Conservation (phyloP, 2,113 vertebrate genomes). For the Macquaria ambigua region DNA sequence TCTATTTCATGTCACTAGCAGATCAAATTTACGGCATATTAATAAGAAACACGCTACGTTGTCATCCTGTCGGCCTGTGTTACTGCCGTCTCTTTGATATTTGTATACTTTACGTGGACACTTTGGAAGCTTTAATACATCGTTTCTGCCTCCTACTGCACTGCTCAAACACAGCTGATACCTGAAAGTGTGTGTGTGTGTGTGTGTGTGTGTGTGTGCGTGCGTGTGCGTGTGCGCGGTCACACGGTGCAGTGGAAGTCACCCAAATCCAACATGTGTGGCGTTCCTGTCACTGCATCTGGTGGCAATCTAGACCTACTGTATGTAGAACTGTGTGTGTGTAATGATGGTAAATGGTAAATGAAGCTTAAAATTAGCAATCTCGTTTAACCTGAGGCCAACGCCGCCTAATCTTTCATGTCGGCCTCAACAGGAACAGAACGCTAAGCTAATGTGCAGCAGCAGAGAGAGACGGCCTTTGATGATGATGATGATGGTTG, state of each 20-base stretch:
- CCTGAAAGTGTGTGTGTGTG: neutral
- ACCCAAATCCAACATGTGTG: slow-evolving; percentile 36
- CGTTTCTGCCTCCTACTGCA: neutral
- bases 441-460: slow-evolving; percentile 13
- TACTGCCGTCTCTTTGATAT: neutral
- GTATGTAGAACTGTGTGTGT: slow-evolving; percentile 1
- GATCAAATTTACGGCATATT: neutral
- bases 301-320: slow-evolving; percentile 58
- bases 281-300: slow-evolving; percentile 53
- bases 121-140: neutral
- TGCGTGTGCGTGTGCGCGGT: slow-evolving; percentile 16
- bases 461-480: slow-evolving; percentile 26
- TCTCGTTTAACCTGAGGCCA: slow-evolving; percentile 25
- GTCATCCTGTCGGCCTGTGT: neutral
- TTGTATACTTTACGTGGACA: neutral
- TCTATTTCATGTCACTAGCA: neutral
- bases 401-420: slow-evolving; percentile 37
- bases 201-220: no score
- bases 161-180: neutral
- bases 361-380: slow-evolving; percentile 69
- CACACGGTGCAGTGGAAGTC: slow-evolving; percentile 15
- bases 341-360: slow-evolving; percentile 61
- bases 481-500: slow-evolving; percentile 23
- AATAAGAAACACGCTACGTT: neutral
- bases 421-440: slow-evolving; percentile 9